These are phyloP conservation scores for Aphis gossypii DNA, from an alignment of 1,140 invertebrate genomes.

Conservation along the genomic window DNA sequence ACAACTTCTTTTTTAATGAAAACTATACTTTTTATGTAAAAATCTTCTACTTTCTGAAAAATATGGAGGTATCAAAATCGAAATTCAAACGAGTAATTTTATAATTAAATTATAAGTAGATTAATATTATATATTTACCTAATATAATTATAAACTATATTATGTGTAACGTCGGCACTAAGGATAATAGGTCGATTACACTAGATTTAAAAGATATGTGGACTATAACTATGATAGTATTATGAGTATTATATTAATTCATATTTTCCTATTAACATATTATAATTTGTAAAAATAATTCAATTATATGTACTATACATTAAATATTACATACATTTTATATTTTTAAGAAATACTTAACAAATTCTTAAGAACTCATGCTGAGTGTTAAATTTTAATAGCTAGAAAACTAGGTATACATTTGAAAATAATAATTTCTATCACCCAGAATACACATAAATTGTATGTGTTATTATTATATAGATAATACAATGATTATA, in stretches of 20 bases:
- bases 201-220: neutral
- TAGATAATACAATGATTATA: neutral
- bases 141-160: too few species aligned
- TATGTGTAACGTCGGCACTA: too few species aligned
- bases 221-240: neutral
- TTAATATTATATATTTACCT: too few species aligned
- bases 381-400: neutral
- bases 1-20: neutral
- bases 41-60: neutral
- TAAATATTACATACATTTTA: neutral
- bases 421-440: neutral
- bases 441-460: neutral
- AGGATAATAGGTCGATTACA: neutral
- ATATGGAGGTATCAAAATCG: neutral
- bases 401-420: neutral
- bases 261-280: neutral
- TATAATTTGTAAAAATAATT: neutral
- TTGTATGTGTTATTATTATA: neutral
- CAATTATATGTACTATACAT: neutral
- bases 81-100: neutral
- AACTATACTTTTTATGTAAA: neutral
- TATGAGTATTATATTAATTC: neutral
- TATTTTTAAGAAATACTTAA: neutral
- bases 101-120: neutral
- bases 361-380: neutral